Evolutionary conservation across 2,888 invertebrate genomes (phyloP), one percentile per base, ranked within the genome.

Genomic region (Drosophila histrio): DNA sequence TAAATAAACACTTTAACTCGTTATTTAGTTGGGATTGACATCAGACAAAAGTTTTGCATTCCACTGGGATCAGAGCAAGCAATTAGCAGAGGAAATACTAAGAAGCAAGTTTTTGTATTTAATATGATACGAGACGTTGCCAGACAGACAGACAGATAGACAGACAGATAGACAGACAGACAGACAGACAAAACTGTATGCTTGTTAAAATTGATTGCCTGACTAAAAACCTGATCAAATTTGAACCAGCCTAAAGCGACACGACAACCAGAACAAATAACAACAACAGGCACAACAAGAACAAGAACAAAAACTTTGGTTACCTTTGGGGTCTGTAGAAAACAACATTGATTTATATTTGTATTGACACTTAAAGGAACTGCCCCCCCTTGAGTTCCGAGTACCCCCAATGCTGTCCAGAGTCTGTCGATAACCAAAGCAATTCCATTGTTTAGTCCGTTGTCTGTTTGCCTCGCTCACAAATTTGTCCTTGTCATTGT

Each of bases 401-500:
- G 22, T n/a, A 28, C 22, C 22, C 41, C 21, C 22, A 22, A 38
- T 19, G 9, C 2, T 8, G 1, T 7, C 26, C 11, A 9, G 47
- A 28, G 30, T 22, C 52, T 47, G 52, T 65, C 58, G 34, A 43
- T 56, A 56, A 28, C 8, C 54, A 56, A 58, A 64, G 58, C 63
- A 44, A 59, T 59, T 43, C 36, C 26, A 59, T 53, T 53, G 54
- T 49, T 13, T 36, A 36, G 28, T 38, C 30, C 24, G 2, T 49
- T 62, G 73, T 61, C 34, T 69, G 64, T 63, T 71, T 68, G 65
- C 47, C 72, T 59, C 54, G 67, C 69, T 67, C 63, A 74, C 72
- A 71, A 83, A 86, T 86, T 82, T 86, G 81, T 81, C 72, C 77
- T 72, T 83, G 81, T 83, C 84, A 80, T 80, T 80, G 87, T 77